phyloP scores from a whole-genome alignment of 2,113 vertebrate species.

The Gnathonemus echidnorhynchus region DNA sequence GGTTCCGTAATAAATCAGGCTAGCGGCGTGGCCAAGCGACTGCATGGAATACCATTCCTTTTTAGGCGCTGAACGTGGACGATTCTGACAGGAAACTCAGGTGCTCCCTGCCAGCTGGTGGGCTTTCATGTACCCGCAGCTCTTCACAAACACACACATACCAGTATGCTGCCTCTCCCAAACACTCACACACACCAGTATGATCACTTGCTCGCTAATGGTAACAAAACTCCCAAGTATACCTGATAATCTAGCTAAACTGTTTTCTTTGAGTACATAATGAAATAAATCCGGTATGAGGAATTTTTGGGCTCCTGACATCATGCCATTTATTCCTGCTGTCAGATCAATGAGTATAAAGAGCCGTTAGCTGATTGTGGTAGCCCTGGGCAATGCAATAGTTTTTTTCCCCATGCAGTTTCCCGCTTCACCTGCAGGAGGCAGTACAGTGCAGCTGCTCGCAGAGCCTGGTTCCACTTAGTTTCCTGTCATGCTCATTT shows the following conservation, averaged over 20 bases:
- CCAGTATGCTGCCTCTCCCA: background rate
- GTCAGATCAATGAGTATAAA: background rate
- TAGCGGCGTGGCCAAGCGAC: background rate
- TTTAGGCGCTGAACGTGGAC: constrained; percentile 39
- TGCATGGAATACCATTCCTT: constrained; percentile 41
- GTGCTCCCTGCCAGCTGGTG: background rate
- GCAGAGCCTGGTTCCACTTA: background rate
- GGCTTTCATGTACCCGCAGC: background rate
- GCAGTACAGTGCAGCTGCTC: constrained; percentile 17
- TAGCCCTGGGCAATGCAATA: background rate
- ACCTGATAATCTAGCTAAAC: too few relatives aligned
- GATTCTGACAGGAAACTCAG: constrained; percentile 21
- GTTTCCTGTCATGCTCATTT: background rate
- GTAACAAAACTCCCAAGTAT: background rate
- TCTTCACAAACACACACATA: background rate
- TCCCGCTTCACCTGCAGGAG: constrained; percentile 25
- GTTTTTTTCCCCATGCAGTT: background rate
- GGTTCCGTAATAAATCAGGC: constrained; percentile 18
- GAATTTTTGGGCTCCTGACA: background rate
- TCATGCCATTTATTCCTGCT: background rate
- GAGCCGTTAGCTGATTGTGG: background rate
- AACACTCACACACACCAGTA: background rate
- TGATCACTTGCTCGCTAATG: background rate
- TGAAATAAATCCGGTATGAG: background rate
- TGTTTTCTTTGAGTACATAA: background rate